phyloP scores from a whole-genome alignment of 2,888 invertebrate genomes.

The Bugula neritina region DNA sequence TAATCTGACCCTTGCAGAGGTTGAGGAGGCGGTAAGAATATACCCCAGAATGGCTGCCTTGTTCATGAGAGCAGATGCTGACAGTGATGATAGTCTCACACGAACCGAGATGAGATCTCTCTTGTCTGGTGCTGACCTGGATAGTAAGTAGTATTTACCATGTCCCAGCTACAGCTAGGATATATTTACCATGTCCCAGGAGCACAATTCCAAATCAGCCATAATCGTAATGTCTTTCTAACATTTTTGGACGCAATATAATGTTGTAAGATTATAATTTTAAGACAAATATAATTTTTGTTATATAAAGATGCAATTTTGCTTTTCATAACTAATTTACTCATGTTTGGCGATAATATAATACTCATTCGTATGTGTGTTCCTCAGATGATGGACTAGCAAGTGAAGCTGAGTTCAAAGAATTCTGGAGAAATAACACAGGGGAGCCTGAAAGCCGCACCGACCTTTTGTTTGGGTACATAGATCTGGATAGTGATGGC shows the following conservation, averaged over 20 bases:
- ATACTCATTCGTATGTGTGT: background rate
- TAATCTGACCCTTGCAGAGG: too few relatives aligned
- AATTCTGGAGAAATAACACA: background rate
- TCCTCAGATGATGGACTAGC: background rate
- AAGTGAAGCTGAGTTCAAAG: background rate
- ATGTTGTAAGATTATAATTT: too few relatives aligned
- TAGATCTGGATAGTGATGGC: background rate
- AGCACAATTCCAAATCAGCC: too few relatives aligned
- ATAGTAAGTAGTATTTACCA: slow-evolving; percentile 19
- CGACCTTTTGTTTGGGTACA: background rate
- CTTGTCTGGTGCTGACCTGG: background rate
- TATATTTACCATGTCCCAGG: too few relatives aligned
- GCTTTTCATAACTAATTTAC: too few relatives aligned
- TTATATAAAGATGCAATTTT: too few relatives aligned
- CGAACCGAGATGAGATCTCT: background rate
- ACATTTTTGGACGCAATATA: too few relatives aligned
- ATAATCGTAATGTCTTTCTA: too few relatives aligned
- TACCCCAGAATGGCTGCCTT: background rate
- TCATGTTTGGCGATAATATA: too few relatives aligned
- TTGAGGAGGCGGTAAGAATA: background rate
- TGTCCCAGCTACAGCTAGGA: too few relatives aligned
- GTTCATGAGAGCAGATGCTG: background rate
- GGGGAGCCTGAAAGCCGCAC: background rate
- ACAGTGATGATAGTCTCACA: background rate
- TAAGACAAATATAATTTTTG: too few relatives aligned